phyloP scores from a whole-genome alignment of 2,888 invertebrate species.

The Mimachlamys varia region DNA sequence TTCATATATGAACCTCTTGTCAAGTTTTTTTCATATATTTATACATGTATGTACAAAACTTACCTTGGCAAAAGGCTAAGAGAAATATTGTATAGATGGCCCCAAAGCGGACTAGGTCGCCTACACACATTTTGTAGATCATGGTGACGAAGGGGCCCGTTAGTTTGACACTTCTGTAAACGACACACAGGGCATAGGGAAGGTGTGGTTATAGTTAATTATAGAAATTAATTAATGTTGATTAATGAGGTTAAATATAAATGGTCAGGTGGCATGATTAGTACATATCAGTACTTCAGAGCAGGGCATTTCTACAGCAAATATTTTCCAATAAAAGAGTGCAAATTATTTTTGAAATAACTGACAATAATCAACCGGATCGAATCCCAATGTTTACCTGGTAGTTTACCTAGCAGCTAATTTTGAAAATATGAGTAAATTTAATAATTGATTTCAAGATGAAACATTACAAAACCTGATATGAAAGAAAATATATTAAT shows the following conservation, averaged over 20 bases:
- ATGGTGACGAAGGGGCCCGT: constrained; percentile 99
- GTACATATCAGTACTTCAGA: background rate
- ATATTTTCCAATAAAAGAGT: too few relatives aligned
- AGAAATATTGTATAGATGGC: constrained; percentile 97
- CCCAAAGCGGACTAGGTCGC: constrained; percentile 99
- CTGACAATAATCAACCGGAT: too few relatives aligned
- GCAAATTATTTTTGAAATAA: too few relatives aligned
- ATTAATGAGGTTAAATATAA: background rate
- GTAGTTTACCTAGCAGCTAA: too few relatives aligned
- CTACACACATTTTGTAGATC: constrained; percentile 99
- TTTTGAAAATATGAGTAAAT: background rate
- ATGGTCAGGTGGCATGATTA: background rate
- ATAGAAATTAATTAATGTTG: background rate
- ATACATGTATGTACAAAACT: constrained; percentile 77
- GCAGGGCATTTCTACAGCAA: too few relatives aligned
- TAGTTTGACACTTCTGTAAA: constrained; percentile 91
- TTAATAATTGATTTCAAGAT: background rate
- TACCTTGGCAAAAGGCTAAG: constrained; percentile 97
- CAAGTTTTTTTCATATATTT: too few relatives aligned
- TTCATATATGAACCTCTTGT: too few relatives aligned
- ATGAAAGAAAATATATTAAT: too few relatives aligned
- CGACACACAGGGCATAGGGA: constrained; percentile 42
- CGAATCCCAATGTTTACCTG: too few relatives aligned
- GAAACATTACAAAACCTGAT: background rate
- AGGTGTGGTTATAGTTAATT: background rate